Evolutionary conservation across 2,888 invertebrate species (phyloP).

Genomic region (Leistus spinibarbis): DNA sequence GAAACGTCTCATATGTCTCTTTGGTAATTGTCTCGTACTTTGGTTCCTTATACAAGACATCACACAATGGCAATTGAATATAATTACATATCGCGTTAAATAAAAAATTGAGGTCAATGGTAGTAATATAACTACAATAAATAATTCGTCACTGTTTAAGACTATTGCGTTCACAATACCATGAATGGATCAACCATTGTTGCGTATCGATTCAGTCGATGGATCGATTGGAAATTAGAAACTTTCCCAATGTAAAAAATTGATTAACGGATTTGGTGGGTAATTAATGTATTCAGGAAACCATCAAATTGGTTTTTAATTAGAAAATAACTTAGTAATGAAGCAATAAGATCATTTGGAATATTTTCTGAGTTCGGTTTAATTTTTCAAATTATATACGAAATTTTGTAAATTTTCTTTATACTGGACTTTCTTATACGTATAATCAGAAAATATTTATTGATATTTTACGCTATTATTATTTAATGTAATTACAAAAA

Average conservation of each 20-base stretch:
- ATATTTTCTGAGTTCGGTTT: too few species aligned
- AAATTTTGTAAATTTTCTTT: too few species aligned
- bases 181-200: conserved; percentile 11
- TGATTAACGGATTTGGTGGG: background rate
- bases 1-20: conserved; percentile 70
- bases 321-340: background rate
- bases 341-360: too few species aligned
- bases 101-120: background rate
- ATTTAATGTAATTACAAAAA: too few species aligned
- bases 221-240: background rate
- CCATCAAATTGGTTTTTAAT: background rate
- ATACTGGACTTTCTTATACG: too few species aligned
- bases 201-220: background rate
- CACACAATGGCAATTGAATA: background rate
- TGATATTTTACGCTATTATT: too few species aligned
- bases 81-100: background rate
- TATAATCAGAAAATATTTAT: too few species aligned
- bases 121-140: conserved; percentile 1
- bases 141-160: background rate
- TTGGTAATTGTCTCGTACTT: conserved; percentile 69
- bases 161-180: conserved; percentile 10
- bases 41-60: conserved; percentile 59
- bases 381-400: too few species aligned
- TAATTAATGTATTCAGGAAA: background rate
- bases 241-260: conserved; percentile 5